Percentiles rank a stretch among this genome's conserved stretches.
phyloP scores from a whole-genome alignment of 2,797 vertebrate species.

The Spinibarbus caldwelli region DNA sequence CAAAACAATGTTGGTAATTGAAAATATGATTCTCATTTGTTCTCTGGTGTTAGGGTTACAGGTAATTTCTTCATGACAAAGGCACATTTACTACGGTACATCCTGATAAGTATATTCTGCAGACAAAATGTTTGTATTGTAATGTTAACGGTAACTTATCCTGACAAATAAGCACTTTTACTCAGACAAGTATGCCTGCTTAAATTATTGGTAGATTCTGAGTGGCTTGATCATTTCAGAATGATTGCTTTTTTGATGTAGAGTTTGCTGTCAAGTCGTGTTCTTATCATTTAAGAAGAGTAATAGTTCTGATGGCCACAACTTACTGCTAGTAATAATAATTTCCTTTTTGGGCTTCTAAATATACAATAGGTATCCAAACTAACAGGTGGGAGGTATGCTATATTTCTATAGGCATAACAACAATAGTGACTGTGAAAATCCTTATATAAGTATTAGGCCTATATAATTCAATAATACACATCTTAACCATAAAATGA shows the following conservation, averaged over 20 bases:
- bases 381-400: not conserved
- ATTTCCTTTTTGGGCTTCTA: not conserved
- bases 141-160: not conserved
- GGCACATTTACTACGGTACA: not conserved
- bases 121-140: not conserved
- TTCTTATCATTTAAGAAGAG: not conserved
- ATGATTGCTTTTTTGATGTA: not conserved
- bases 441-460: not conserved
- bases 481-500: not conserved
- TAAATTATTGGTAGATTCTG: slow-evolving; percentile 15
- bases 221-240: slow-evolving; percentile 4
- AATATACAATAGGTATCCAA: not conserved
- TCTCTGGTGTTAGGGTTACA: not conserved
- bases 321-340: not conserved
- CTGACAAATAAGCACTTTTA: slow-evolving; percentile 1
- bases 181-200: not conserved
- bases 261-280: not conserved
- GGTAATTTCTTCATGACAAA: not conserved
- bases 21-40: not conserved
- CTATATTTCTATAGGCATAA: not conserved
- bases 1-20: not conserved
- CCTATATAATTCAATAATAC: not conserved
- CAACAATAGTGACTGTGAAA: not conserved
- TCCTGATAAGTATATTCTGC: slow-evolving; percentile 6
- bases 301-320: not conserved